Evolutionary conservation across 2,888 invertebrate genomes (phyloP).

Genomic region (Tinea pellionella): DNA sequence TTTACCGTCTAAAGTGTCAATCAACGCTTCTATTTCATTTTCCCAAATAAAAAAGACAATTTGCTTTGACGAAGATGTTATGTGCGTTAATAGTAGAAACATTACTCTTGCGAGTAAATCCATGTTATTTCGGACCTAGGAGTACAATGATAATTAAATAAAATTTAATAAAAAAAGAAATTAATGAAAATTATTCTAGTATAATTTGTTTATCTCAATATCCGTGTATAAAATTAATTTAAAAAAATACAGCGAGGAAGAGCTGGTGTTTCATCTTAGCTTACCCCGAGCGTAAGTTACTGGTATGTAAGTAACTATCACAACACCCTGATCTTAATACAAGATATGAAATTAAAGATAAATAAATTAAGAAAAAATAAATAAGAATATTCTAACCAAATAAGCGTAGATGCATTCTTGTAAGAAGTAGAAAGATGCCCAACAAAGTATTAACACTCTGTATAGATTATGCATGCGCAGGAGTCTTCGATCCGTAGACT

Average conservation of each 20-base stretch:
- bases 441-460: conserved; percentile 27
- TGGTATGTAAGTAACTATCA: too few species aligned
- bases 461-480: conserved; percentile 21
- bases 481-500: background rate
- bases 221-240: too few species aligned
- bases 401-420: conserved; percentile 39
- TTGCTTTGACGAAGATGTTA: conserved; percentile 52
- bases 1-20: conserved; percentile 26
- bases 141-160: background rate
- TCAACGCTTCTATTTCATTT: conserved; percentile 25
- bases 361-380: too few species aligned
- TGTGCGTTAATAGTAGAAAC: conserved; percentile 55
- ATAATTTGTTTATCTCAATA: too few species aligned
- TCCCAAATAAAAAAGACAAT: conserved; percentile 34
- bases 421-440: conserved; percentile 30
- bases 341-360: too few species aligned
- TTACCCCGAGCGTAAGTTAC: too few species aligned
- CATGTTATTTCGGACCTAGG: conserved; percentile 41
- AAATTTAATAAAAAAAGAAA: too few species aligned
- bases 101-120: conserved; percentile 47
- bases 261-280: too few species aligned
- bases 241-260: too few species aligned
- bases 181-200: too few species aligned
- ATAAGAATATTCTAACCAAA: conserved; percentile 21
- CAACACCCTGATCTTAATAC: too few species aligned